A percentile compares a stretch with the other conserved stretches of the same genome.
Conservation (phyloP, 2,888 invertebrate species). For the Nyleta sp. region DNA sequence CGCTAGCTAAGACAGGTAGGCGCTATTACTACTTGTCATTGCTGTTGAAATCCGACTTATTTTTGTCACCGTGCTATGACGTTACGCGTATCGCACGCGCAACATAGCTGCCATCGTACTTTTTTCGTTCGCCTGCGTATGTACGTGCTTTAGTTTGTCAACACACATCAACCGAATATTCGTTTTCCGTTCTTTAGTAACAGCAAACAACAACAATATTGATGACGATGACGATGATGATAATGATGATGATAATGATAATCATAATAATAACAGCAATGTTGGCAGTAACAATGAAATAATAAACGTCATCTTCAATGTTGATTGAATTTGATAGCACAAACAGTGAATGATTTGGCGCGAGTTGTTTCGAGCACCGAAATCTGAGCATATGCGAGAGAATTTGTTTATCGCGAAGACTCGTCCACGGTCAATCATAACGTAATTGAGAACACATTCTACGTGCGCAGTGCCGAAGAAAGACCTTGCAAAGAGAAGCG, state of each 20-base stretch:
- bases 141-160: no score
- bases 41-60: constrained; percentile 27
- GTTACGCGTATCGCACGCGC: constrained; percentile 35
- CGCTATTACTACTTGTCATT: constrained; percentile 36
- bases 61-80: constrained; percentile 43
- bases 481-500: constrained; percentile 57
- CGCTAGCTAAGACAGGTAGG: constrained; percentile 62
- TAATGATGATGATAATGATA: background rate
- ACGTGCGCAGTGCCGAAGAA: constrained; percentile 56
- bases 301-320: no score
- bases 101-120: constrained; percentile 2
- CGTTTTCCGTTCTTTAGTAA: no score
- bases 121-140: background rate
- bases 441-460: constrained; percentile 58
- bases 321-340: constrained; percentile 26
- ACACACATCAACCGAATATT: no score
- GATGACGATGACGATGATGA: background rate
- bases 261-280: background rate
- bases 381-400: constrained; percentile 40
- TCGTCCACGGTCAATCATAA: constrained; percentile 58
- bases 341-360: background rate
- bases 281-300: no score
- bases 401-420: constrained; percentile 31
- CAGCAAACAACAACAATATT: background rate
- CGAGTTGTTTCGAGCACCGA: background rate